Evolutionary conservation across 1,140 invertebrate genomes (phyloP).

Genomic region (Scaptomyza graminum): DNA sequence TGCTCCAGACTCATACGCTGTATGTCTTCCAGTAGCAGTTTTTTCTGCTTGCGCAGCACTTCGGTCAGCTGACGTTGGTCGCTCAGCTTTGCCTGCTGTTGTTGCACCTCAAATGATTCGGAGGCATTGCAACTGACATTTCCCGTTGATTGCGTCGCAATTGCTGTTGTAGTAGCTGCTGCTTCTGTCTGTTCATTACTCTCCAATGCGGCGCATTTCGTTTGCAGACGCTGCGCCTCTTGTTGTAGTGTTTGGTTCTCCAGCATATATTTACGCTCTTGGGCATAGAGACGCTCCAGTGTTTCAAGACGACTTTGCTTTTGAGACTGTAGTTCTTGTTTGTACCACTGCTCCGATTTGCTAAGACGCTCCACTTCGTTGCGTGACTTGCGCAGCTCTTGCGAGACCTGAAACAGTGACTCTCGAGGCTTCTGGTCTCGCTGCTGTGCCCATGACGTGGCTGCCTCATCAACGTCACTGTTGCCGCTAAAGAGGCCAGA

Average conservation of each 20-base stretch:
- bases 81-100: constrained; percentile 58
- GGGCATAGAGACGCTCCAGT: constrained; percentile 70
- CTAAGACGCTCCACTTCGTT: constrained; percentile 73
- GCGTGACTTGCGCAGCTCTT: constrained; percentile 67
- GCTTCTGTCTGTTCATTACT: constrained; percentile 20
- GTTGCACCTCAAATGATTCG: constrained; percentile 59
- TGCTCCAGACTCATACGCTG: constrained; percentile 63
- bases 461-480: constrained; percentile 46
- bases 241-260: constrained; percentile 76
- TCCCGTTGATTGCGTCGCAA: background rate
- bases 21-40: constrained; percentile 63
- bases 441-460: constrained; percentile 14
- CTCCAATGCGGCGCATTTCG: constrained; percentile 60
- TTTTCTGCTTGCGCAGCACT: constrained; percentile 75
- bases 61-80: constrained; percentile 71
- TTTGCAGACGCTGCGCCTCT: constrained; percentile 58
- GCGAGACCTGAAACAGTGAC: constrained; percentile 52
- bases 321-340: constrained; percentile 70
- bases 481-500: constrained; percentile 64
- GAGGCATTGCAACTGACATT: background rate
- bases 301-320: constrained; percentile 71
- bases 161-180: background rate
- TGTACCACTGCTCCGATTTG: constrained; percentile 81
- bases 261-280: constrained; percentile 76
- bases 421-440: constrained; percentile 1